Conservation (phyloP, 2,888 invertebrate species). For the Yponomeuta cagnagella region DNA sequence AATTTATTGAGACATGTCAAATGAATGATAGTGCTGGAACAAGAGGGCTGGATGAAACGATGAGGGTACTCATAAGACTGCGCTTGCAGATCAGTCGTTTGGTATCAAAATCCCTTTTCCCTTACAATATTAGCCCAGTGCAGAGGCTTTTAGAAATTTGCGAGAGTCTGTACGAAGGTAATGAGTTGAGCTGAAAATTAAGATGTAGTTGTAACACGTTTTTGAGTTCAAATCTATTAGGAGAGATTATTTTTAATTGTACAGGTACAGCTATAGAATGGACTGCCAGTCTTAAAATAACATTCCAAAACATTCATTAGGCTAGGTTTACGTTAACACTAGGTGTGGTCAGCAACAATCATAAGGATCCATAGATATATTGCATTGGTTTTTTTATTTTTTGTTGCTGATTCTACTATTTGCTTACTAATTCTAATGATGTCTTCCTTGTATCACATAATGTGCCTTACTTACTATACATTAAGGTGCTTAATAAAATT, state of each 20-base stretch:
- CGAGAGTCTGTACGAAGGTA: slow-evolving; percentile 89
- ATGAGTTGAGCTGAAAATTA: slow-evolving; percentile 81
- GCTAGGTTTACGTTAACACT: not conserved
- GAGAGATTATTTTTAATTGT: not conserved
- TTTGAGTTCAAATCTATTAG: not conserved
- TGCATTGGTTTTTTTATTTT: not conserved
- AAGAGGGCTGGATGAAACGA: slow-evolving; percentile 84
- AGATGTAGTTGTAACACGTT: not conserved
- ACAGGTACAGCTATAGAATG: slow-evolving; percentile 14
- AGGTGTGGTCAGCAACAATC: not conserved
- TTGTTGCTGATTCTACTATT: not conserved
- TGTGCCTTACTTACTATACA: slow-evolving; percentile 43
- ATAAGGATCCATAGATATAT: not conserved
- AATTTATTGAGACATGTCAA: slow-evolving; percentile 86
- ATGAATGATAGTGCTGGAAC: slow-evolving; percentile 72
- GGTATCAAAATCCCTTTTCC: slow-evolving; percentile 88
- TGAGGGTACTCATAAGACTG: slow-evolving; percentile 87
- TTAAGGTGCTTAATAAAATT: slow-evolving; percentile 35
- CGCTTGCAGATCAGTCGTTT: slow-evolving; percentile 87
- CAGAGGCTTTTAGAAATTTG: slow-evolving; percentile 88
- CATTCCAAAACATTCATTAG: slow-evolving; percentile 19
- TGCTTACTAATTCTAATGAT: slow-evolving; percentile 23
- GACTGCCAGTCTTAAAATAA: slow-evolving; percentile 19
- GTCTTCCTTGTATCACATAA: slow-evolving; percentile 23
- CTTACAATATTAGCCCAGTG: slow-evolving; percentile 93